Percentiles rank a stretch among this genome's conserved stretches.
These are phyloP conservation scores for Taxidea taxus DNA, from an alignment of 2,113 vertebrate genomes.

Conservation along the genomic window DNA sequence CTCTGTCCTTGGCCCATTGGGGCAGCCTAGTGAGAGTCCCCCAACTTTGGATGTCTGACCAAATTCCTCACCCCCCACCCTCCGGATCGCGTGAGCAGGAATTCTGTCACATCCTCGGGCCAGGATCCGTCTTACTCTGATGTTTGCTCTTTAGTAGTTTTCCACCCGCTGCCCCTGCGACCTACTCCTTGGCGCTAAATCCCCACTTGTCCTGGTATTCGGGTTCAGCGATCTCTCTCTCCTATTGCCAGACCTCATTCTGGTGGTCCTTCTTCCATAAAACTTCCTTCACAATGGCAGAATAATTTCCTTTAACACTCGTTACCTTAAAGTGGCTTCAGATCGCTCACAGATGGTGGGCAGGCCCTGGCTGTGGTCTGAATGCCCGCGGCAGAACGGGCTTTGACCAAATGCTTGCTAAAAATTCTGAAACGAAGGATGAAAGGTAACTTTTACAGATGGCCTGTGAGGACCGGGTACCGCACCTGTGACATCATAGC, in stretches of 20 bases:
- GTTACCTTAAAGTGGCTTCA: background rate
- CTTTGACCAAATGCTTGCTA: background rate
- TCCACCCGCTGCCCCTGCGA: fast-evolving
- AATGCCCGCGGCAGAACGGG: too few relatives aligned
- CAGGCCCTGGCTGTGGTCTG: background rate
- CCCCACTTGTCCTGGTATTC: background rate
- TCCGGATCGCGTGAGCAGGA: background rate
- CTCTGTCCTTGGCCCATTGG: background rate
- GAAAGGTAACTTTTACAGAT: background rate
- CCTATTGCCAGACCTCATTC: too few relatives aligned
- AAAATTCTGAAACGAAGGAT: background rate
- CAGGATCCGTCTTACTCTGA: fast-evolving
- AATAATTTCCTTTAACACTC: background rate
- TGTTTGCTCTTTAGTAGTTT: background rate
- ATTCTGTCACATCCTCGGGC: background rate
- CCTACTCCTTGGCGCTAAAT: background rate
- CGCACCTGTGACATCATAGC: background rate
- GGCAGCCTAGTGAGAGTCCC: background rate
- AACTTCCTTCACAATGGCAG: background rate
- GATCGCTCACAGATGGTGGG: background rate
- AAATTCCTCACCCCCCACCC: too few relatives aligned
- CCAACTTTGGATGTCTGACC: background rate
- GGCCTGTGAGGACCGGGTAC: too few relatives aligned
- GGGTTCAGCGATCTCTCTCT: background rate
- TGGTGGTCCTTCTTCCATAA: too few relatives aligned